phyloP scores from a whole-genome alignment of 1,140 invertebrate genomes.

The Monomorium pharaonis region DNA sequence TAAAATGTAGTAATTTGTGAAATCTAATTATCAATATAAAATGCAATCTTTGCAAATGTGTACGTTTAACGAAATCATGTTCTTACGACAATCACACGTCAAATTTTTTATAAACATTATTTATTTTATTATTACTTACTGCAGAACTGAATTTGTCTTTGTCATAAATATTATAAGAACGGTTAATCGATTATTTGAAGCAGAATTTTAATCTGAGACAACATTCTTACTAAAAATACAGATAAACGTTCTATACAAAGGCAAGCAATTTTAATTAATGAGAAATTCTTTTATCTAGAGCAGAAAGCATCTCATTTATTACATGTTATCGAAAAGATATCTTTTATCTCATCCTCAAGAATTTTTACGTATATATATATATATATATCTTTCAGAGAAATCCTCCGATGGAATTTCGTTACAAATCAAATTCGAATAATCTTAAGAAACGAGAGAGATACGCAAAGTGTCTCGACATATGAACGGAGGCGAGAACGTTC shows the following conservation, averaged over 20 bases:
- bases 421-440: not conserved
- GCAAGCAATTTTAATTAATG: slow-evolving; percentile 6
- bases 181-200: not conserved
- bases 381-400: not conserved
- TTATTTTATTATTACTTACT: not conserved
- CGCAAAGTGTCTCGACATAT: not conserved
- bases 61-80: not conserved
- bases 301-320: not conserved
- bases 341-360: not conserved
- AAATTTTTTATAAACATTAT: not conserved
- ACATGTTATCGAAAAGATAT: not conserved
- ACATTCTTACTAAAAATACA: not conserved
- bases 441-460: not conserved
- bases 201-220: not conserved
- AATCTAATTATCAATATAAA: slow-evolving; percentile 70
- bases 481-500: not conserved
- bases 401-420: not conserved
- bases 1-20: slow-evolving; percentile 70
- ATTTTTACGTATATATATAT: not conserved
- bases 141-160: not conserved
- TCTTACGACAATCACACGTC: not conserved
- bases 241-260: not conserved
- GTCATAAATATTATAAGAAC: not conserved
- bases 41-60: not conserved
- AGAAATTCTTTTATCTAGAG: not conserved